phyloP scores from a whole-genome alignment of 2,888 invertebrate species.

The Chloroclysta siterata region DNA sequence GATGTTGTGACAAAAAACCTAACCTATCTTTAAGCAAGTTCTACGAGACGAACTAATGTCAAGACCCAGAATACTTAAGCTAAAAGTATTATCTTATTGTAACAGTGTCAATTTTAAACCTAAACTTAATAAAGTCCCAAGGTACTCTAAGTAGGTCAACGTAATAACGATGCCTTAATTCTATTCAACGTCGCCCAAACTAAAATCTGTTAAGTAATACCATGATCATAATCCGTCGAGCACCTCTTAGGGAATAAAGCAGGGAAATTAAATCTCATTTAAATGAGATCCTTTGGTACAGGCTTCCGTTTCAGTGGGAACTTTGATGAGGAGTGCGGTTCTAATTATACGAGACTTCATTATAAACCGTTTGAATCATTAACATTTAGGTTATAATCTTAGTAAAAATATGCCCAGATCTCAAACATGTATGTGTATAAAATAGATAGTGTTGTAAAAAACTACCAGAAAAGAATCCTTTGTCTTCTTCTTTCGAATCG shows the following conservation, averaged over 20 bases:
- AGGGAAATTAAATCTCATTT: slow-evolving; percentile 58
- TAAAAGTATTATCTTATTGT: no score
- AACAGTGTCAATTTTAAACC: neutral
- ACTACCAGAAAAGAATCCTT: no score
- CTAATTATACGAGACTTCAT: slow-evolving; percentile 25
- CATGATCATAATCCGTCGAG: slow-evolving; percentile 49
- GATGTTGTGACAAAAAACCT: no score
- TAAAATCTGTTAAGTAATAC: slow-evolving; percentile 50
- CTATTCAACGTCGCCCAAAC: slow-evolving; percentile 43
- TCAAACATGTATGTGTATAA: no score
- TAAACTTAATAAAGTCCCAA: neutral
- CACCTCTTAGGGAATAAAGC: slow-evolving; percentile 46
- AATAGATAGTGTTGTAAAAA: no score
- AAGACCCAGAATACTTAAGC: no score
- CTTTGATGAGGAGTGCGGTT: slow-evolving; percentile 42
- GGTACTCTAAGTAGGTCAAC: neutral
- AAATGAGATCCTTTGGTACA: slow-evolving; percentile 62
- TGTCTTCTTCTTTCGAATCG: no score
- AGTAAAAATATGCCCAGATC: no score
- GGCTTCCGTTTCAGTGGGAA: slow-evolving; percentile 53
- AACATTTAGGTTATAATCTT: neutral
- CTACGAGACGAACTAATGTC: no score
- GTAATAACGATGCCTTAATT: slow-evolving; percentile 17
- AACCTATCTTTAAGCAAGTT: no score
- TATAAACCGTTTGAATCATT: slow-evolving; percentile 5